These are phyloP conservation scores for Oligia latruncula DNA, from an alignment of 2,888 invertebrate species.

Conservation along the genomic window DNA sequence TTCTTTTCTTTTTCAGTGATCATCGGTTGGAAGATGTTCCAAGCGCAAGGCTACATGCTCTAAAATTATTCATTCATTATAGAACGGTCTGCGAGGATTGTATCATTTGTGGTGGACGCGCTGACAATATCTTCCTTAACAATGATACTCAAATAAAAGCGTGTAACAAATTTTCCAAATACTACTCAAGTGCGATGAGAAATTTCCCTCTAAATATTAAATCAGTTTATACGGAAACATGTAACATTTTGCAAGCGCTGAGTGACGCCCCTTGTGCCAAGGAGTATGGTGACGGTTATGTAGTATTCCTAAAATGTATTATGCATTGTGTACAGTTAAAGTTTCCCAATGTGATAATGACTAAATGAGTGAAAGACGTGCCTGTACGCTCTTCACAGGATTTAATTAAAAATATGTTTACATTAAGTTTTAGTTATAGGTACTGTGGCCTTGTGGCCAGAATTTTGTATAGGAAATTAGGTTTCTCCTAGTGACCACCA, in stretches of 20 bases:
- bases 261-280: slow-evolving; percentile 26
- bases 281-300: slow-evolving; percentile 10
- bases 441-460: too few relatives aligned
- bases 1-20: slow-evolving; percentile 32
- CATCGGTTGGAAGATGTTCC: slow-evolving; percentile 23
- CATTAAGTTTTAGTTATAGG: too few relatives aligned
- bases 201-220: not conserved
- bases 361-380: not conserved
- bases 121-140: not conserved
- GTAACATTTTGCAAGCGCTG: slow-evolving; percentile 24
- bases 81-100: slow-evolving; percentile 36
- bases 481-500: too few relatives aligned
- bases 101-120: slow-evolving; percentile 31
- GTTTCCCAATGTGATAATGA: slow-evolving; percentile 29
- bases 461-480: too few relatives aligned
- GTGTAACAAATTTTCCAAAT: not conserved
- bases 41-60: not conserved
- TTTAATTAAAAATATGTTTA: too few relatives aligned
- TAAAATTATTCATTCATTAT: not conserved
- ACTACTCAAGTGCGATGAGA: not conserved
- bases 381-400: too few relatives aligned
- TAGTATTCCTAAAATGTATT: slow-evolving; percentile 16
- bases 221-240: slow-evolving; percentile 13
- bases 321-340: slow-evolving; percentile 6
- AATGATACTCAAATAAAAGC: slow-evolving; percentile 14